Evolutionary conservation across 2,113 vertebrate species (phyloP), one percentile per base, ranked within the genome.

Genomic region (Serinus canaria): DNA sequence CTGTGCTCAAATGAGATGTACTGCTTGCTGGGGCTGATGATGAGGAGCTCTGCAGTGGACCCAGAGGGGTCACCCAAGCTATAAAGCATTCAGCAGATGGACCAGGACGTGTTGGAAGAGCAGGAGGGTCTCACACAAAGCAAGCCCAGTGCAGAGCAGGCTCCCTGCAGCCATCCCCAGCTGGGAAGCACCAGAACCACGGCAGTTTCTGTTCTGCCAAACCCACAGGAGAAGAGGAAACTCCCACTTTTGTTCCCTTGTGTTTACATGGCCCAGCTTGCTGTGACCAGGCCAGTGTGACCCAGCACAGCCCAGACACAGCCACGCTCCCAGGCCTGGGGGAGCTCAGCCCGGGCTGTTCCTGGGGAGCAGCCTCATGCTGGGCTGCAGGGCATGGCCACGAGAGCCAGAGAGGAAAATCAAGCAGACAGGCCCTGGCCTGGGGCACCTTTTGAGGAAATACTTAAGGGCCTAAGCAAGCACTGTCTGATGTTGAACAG

Each of bases 321-420:
- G 16, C 46, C 46, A 25, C 0, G 0, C 49, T 50, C 30, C 77
- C 68, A 11, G 74, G 19, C 4, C n/a, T 1, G 23, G 44, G 18
- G 15, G 44, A 23, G 63, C 59, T 11, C 53, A 52, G 60, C 30
- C 27, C 3, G 0, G 67, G 1, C 3, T 15, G 55, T 1, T 68
- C 56, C 77, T 30, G 1, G 3, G 20, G 20, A 30, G 14, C 37
- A 39, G 74, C 16, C 33, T 63, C 62, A 20, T 4, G 0, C 49
- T 41, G 16, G 23, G 28, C 55, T 15, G 24, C 60, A 66, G 69
- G 64, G 59, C 85, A 60, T 0, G 0, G 27, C 37, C 33, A 31
- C 15, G 9, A 47, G 7, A 83, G 73, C 28, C 70, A 79, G 59
- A 15, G 67, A 20, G 24, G 15, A 23, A 68, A 24, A 22, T 6